phyloP scores from a whole-genome alignment of 1,140 invertebrate genomes.

The Drosophila sp. region DNA sequence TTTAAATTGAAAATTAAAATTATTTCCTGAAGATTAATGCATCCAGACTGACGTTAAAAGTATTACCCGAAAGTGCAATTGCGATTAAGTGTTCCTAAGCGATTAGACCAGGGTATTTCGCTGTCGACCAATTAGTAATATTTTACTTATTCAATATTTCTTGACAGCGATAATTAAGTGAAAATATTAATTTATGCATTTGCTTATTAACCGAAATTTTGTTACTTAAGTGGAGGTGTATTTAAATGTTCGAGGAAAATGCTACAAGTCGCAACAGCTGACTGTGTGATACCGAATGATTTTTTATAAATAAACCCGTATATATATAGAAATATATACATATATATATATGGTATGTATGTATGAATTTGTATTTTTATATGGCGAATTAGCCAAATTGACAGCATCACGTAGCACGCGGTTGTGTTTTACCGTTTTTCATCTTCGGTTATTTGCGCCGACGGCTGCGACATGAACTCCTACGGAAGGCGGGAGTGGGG shows the following conservation, averaged over 20 bases:
- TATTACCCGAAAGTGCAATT: too few species aligned
- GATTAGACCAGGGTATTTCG: too few species aligned
- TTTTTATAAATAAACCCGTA: conserved; percentile 66
- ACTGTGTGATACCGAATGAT: conserved; percentile 53
- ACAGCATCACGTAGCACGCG: conserved; percentile 36
- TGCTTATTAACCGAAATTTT: conserved; percentile 40
- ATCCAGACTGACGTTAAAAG: too few species aligned
- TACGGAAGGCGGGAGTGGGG: too few species aligned
- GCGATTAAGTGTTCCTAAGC: too few species aligned
- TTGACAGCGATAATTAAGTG: conserved; percentile 2
- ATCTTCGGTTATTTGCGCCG: too few species aligned
- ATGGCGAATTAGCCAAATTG: conserved; percentile 61
- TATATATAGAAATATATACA: too few species aligned
- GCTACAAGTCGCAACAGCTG: conserved; percentile 70
- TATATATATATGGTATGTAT: too few species aligned
- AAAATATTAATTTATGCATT: conserved; percentile 33
- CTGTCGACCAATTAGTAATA: too few species aligned
- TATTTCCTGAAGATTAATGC: too few species aligned
- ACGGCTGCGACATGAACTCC: too few species aligned
- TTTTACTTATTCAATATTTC: neutral
- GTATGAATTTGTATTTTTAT: conserved; percentile 58
- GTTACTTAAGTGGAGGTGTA: neutral
- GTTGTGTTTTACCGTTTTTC: conserved; percentile 3
- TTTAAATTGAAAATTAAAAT: too few species aligned
- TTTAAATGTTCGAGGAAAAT: conserved; percentile 20